Base-by-base conservation (phyloP, 2,797 vertebrate genomes). In the Morus bassanus region DNA sequence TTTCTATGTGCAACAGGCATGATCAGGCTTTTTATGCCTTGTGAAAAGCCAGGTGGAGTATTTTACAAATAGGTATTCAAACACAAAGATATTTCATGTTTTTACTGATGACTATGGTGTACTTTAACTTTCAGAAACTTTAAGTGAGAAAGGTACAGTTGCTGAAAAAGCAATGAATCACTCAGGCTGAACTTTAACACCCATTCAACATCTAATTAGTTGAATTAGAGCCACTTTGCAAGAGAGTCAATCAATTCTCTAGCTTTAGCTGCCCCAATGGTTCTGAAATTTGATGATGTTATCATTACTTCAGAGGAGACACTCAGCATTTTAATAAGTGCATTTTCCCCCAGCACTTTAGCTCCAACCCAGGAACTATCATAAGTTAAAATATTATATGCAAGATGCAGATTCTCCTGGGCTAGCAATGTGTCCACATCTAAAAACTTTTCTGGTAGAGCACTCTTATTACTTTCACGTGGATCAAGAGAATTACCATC, bases 281-380 rank as follows among this genome's bases (percentile, higher is more conserved):
- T 97, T 97, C 92, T 95, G 88, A 98, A 98, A 98, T 98, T 97
- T 98, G 97, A 97, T 98, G 98, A 98, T 98, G 94, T 97, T 98
- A 98, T 98, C 97, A 97, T 98, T 98, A 97, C 95, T 93, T 96
- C 85, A 89, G 76, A 97, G 93, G 94, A 95, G 96, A 96, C 80
- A 96, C 89, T 96, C 92, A 88, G 95, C 95, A 98, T 98, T 97
- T 97, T 98, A 98, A 98, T 98, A 97, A 95, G 90, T 89, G 12
- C 24, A 3, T 97, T 97, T 98, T 96, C 89, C 54, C 83, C 59
- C 91, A 93, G 95, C 81, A 94, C 78, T 85, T 95, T 94, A 90
- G 50, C 83, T 90, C 56, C 11, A 3, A 69, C 95, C 79, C 57
- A 97, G 61, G 87, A 97, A 51, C 83, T 89, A 93, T 56, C 61